Conservation (phyloP, 2,113 vertebrate species). For the Notechis scutatus region DNA sequence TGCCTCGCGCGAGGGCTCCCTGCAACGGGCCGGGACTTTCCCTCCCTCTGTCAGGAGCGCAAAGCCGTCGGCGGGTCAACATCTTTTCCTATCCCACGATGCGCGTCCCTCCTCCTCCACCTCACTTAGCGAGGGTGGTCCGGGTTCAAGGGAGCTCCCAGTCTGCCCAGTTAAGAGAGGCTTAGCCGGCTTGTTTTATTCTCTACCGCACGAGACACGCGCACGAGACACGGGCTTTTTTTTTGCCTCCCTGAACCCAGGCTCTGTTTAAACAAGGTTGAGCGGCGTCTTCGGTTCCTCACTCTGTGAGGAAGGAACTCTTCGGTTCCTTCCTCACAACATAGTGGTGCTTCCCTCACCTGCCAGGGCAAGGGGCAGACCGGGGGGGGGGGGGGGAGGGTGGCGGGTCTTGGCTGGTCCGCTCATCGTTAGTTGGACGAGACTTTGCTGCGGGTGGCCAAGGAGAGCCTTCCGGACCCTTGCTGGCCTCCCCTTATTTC, state of each 20-base stretch:
- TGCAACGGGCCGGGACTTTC: not conserved
- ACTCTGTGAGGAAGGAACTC: not conserved
- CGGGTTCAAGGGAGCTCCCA: not conserved
- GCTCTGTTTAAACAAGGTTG: no score
- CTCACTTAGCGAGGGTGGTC: not conserved
- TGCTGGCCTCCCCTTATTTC: not conserved
- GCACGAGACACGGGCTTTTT: not conserved
- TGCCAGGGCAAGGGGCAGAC: not conserved
- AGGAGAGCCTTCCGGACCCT: not conserved
- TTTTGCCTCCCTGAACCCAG: not conserved
- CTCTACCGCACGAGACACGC: no score
- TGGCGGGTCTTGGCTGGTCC: not conserved
- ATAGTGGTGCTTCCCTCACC: not conserved
- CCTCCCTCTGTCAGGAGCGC: not conserved
- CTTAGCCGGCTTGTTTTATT: not conserved
- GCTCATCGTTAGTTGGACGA: not conserved
- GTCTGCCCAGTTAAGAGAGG: not conserved
- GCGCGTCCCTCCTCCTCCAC: not conserved
- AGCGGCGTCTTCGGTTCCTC: not conserved
- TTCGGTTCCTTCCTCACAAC: not conserved
- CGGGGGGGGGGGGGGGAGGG: fast-evolving
- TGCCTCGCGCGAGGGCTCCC: no score
- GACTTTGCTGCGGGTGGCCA: not conserved
- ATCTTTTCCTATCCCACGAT: not conserved
- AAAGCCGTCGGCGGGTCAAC: not conserved